A percentile compares a stretch with the other conserved stretches of the same genome.
Conservation (phyloP, 1,140 invertebrate genomes). For the Diachasma alloeum region DNA sequence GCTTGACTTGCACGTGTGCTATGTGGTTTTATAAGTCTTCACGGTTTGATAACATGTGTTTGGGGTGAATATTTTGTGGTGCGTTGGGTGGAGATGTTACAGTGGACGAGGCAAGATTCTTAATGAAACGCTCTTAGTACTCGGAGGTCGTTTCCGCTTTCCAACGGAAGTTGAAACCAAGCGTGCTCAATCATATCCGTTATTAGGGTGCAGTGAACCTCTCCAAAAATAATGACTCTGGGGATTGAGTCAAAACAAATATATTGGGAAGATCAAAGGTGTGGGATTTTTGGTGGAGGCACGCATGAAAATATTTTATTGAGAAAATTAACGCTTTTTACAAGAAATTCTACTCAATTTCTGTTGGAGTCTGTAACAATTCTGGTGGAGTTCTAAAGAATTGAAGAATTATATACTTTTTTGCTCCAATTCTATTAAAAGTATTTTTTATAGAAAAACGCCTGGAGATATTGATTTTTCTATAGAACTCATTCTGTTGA, state of each 20-base stretch:
- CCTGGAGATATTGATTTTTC: no score
- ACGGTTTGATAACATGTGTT: neutral
- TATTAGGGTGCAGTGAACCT: constrained; percentile 3
- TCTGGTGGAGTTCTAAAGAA: no score
- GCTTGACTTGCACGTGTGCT: neutral
- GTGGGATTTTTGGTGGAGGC: no score
- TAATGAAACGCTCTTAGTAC: neutral
- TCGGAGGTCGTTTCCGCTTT: neutral
- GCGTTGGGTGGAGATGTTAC: neutral
- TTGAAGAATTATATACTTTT: no score
- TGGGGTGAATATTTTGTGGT: neutral
- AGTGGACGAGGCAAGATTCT: neutral
- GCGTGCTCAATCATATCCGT: constrained; percentile 10
- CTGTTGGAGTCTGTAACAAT: no score
- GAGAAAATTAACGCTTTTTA: no score
- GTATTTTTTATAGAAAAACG: no score
- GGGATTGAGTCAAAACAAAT: neutral
- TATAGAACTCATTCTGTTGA: no score
- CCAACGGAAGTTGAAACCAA: constrained; percentile 1
- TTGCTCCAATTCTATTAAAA: no score
- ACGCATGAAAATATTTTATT: no score
- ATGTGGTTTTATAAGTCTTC: neutral
- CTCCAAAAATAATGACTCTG: neutral
- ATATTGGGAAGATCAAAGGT: neutral
- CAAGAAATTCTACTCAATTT: no score